These are phyloP conservation scores for Hippocampus abdominalis DNA, from an alignment of 2,113 vertebrate genomes.

Conservation along the genomic window DNA sequence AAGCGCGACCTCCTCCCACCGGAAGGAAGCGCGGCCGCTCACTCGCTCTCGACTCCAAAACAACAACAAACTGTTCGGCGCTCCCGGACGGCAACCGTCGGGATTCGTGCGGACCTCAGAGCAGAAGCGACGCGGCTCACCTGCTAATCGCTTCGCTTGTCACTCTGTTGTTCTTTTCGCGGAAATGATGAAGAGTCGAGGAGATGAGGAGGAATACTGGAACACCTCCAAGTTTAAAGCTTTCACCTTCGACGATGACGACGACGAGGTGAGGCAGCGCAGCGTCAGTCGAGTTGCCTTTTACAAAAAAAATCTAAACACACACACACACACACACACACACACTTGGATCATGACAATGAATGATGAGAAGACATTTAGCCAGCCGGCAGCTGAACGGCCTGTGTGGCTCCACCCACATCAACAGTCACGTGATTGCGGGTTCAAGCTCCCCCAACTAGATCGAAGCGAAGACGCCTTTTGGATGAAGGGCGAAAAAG, in stretches of 20 bases:
- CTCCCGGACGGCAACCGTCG: too few relatives aligned
- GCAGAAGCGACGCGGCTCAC: conserved; percentile 5
- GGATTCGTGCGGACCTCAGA: not conserved
- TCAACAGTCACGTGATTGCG: too few relatives aligned
- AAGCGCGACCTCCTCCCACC: not conserved
- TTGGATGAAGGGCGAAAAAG: too few relatives aligned
- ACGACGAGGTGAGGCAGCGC: conserved; percentile 71
- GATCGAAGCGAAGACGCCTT: too few relatives aligned
- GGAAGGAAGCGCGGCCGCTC: not conserved
- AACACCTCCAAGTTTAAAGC: conserved; percentile 89
- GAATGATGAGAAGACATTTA: too few relatives aligned
- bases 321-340: too few relatives aligned
- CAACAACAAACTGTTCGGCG: not conserved
- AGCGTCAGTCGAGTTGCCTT: not conserved
- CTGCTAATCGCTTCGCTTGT: conserved; percentile 10
- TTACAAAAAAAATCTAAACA: too few relatives aligned
- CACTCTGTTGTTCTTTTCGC: not conserved
- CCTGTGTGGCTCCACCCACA: too few relatives aligned
- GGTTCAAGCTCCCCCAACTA: too few relatives aligned
- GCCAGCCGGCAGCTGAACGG: too few relatives aligned
- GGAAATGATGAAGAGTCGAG: conserved; percentile 79
- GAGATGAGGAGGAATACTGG: conserved; percentile 96
- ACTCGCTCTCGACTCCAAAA: too few relatives aligned
- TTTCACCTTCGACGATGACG: conserved; percentile 93
- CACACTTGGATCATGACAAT: not conserved